Evolutionary conservation across 2,797 vertebrate species (phyloP).

Genomic region (Protosalanx chinensis): DNA sequence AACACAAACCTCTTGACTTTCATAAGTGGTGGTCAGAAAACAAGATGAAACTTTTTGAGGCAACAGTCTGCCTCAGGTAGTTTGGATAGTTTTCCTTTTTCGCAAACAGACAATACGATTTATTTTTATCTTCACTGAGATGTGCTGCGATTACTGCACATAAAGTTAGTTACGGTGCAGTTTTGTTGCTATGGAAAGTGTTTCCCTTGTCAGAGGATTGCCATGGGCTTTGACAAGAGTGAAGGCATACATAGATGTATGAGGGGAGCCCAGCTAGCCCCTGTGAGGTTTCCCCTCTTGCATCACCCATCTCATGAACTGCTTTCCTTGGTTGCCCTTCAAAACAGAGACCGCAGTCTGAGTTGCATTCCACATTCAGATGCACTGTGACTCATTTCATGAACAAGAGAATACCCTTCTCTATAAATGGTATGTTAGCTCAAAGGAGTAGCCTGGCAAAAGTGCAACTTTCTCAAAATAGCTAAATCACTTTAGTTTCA

Average conservation of each 20-base stretch:
- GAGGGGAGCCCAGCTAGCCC: slow-evolving; percentile 30
- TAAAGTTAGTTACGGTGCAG: slow-evolving; percentile 37
- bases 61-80: slow-evolving; percentile 8
- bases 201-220: slow-evolving; percentile 66
- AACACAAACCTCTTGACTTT: slow-evolving; percentile 23
- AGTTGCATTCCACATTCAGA: slow-evolving; percentile 64
- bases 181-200: slow-evolving; percentile 70
- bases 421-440: slow-evolving; percentile 54
- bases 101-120: no score
- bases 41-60: slow-evolving; percentile 27
- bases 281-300: slow-evolving; percentile 58
- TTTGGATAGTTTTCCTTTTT: not conserved
- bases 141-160: slow-evolving; percentile 37
- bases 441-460: not conserved
- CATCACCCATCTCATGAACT: slow-evolving; percentile 41
- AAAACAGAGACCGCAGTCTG: slow-evolving; percentile 38
- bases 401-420: slow-evolving; percentile 49
- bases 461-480: no score
- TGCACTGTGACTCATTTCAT: slow-evolving; percentile 56
- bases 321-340: slow-evolving; percentile 43
- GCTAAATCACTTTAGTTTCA: not conserved
- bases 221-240: slow-evolving; percentile 62
- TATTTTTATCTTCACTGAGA: slow-evolving; percentile 20
- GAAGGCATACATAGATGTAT: slow-evolving; percentile 40
- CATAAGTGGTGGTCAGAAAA: slow-evolving; percentile 64